phyloP scores from a whole-genome alignment of 2,888 invertebrate species.

The Pterostichus madidus region DNA sequence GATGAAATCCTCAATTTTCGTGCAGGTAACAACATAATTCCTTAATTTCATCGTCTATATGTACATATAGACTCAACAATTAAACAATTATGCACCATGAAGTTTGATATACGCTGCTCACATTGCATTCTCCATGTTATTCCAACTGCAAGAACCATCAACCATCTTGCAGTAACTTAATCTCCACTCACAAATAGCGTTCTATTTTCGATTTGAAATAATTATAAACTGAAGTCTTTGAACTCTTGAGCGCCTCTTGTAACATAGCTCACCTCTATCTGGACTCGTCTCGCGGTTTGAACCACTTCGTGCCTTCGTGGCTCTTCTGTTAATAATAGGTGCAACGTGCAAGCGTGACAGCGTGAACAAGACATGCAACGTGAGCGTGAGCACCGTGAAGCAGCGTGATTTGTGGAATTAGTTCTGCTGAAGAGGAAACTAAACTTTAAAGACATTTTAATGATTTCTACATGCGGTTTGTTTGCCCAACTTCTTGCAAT shows the following conservation, averaged over 20 bases:
- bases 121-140: neutral
- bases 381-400: conserved; percentile 21
- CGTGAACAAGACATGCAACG: neutral
- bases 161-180: conserved; percentile 16
- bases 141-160: conserved; percentile 26
- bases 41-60: neutral
- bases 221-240: conserved; percentile 63
- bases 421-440: too few species aligned
- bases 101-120: conserved; percentile 16
- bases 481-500: neutral
- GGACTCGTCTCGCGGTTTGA: conserved; percentile 9
- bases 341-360: conserved; percentile 18
- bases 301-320: conserved; percentile 3
- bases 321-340: conserved; percentile 25
- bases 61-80: neutral
- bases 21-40: neutral
- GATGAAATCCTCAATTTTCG: too few species aligned
- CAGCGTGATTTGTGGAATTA: neutral
- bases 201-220: conserved; percentile 65
- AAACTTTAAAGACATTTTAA: conserved; percentile 10
- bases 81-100: neutral
- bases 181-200: conserved; percentile 52
- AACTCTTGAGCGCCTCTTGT: conserved; percentile 26
- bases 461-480: neutral
- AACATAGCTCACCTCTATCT: neutral